phyloP scores from a whole-genome alignment of 2,113 vertebrate genomes.

The Rhinoptilus africanus region DNA sequence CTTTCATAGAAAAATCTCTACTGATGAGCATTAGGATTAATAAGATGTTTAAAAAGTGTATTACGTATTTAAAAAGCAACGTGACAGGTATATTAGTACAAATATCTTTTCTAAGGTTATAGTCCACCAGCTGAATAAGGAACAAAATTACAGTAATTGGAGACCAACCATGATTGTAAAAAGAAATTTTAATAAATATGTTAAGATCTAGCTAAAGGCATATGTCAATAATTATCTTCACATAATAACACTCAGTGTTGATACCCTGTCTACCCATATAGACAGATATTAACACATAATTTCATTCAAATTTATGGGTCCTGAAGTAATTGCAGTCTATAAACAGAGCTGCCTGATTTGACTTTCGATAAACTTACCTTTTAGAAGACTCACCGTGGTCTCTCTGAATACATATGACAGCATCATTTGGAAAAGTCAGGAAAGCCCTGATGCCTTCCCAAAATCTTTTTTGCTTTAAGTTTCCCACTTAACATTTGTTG shows the following conservation, averaged over 20 bases:
- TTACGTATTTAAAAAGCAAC: neutral
- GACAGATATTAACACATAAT: neutral
- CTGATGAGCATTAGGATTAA: neutral
- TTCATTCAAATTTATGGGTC: neutral
- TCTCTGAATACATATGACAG: neutral
- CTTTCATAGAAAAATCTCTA: neutral
- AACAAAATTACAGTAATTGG: neutral
- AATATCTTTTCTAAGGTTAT: neutral
- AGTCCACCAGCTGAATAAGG: neutral
- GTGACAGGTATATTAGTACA: neutral
- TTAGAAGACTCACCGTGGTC: neutral
- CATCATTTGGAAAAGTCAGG: neutral
- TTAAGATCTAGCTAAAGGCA: neutral
- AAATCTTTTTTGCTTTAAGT: neutral
- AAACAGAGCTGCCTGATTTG: neutral
- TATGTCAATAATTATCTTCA: neutral
- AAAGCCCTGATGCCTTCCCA: neutral
- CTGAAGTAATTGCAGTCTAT: conserved; percentile 9
- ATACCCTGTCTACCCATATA: neutral
- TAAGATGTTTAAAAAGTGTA: neutral
- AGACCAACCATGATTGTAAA: neutral
- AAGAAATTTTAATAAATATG: neutral
- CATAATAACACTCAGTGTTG: neutral
- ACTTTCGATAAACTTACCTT: neutral
- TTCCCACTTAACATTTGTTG: neutral